A percentile compares a stretch with the other conserved stretches of the same genome.
phyloP scores from a whole-genome alignment of 2,113 vertebrate genomes.

The Rallus limicola region DNA sequence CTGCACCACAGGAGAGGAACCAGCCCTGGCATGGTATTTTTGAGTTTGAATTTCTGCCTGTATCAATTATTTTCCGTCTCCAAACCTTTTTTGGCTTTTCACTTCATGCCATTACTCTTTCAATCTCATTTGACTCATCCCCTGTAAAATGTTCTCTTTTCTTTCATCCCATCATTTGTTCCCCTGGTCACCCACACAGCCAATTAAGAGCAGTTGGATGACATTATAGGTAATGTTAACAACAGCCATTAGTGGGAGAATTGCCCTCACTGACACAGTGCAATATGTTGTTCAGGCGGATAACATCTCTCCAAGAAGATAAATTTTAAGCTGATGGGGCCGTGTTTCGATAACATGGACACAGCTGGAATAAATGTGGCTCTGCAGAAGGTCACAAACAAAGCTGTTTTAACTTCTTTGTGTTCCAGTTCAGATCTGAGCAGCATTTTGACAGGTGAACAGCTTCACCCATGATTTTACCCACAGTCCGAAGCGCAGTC shows the following conservation, averaged over 20 bases:
- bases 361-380: not conserved
- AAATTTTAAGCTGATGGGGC: not conserved
- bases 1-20: not conserved
- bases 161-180: not conserved
- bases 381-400: not conserved
- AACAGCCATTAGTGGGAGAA: not conserved
- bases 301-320: not conserved
- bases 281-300: not conserved
- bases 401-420: rapidly evolving
- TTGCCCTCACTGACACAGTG: not conserved
- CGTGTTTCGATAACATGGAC: not conserved
- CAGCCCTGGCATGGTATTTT: not conserved
- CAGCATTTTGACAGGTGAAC: not conserved
- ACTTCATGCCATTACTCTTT: not conserved
- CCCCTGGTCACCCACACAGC: slow-evolving; percentile 3
- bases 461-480: not conserved
- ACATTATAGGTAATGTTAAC: not conserved
- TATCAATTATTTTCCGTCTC: not conserved
- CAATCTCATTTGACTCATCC: not conserved
- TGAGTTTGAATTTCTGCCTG: not conserved
- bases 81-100: not conserved
- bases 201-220: not conserved
- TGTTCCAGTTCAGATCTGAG: not conserved
- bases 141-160: not conserved
- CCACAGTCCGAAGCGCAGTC: not conserved